Percentiles rank a stretch among this genome's conserved stretches.
These are phyloP conservation scores for Drosophila pseudotalamancana DNA, from an alignment of 2,888 invertebrate species.

Conservation along the genomic window DNA sequence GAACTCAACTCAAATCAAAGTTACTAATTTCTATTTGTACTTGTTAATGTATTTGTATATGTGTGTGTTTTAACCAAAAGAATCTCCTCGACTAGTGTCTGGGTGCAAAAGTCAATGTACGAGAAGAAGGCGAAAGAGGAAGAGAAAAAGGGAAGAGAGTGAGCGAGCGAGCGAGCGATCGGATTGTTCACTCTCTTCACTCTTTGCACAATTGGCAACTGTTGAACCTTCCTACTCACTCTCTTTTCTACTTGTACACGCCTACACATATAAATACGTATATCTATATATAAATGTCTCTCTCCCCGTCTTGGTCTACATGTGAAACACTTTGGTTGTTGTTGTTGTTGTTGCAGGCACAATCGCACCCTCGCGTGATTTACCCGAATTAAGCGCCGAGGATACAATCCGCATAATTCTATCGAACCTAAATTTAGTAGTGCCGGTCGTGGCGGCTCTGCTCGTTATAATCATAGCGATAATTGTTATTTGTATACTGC, in stretches of 20 bases:
- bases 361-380: constrained; percentile 95
- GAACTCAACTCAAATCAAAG: constrained; percentile 43
- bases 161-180: constrained; percentile 12
- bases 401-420: constrained; percentile 94
- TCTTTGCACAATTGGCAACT: too few species aligned
- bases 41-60: constrained; percentile 80
- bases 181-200: constrained; percentile 1
- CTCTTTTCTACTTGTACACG: constrained; percentile 1
- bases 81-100: constrained; percentile 34
- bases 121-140: constrained; percentile 22
- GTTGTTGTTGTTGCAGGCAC: constrained; percentile 93
- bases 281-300: constrained; percentile 24
- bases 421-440: constrained; percentile 96
- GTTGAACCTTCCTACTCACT: constrained; percentile 1
- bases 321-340: constrained; percentile 70
- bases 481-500: constrained; percentile 95
- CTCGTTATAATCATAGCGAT: constrained; percentile 97
- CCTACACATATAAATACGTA: constrained; percentile 2
- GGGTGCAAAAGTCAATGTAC: constrained; percentile 61
- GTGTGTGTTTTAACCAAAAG: constrained; percentile 43
- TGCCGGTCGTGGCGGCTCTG: constrained; percentile 95
- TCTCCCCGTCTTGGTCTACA: constrained; percentile 41
- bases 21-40: constrained; percentile 62
- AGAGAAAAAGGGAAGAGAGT: constrained; percentile 9
- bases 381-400: constrained; percentile 90